These are phyloP conservation scores for Sus cebifrons DNA, from an alignment of 2,797 vertebrate species.

Conservation along the genomic window DNA sequence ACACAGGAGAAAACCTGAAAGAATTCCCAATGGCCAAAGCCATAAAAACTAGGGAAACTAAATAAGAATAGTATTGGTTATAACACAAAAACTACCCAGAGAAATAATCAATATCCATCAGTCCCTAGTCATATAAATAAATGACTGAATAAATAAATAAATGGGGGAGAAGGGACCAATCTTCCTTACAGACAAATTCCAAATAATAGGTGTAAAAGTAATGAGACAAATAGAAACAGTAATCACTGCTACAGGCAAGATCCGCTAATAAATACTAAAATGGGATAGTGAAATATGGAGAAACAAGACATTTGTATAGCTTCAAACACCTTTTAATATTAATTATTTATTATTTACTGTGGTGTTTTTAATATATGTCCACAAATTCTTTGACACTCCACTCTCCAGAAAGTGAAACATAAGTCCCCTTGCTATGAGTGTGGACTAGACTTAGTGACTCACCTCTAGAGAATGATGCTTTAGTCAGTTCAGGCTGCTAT, in stretches of 20 bases:
- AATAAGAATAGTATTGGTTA: not conserved
- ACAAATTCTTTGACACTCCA: conserved; percentile 34
- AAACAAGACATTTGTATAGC: conserved; percentile 44
- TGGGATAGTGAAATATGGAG: conserved; percentile 38
- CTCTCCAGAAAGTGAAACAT: conserved; percentile 3
- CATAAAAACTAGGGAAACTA: not conserved
- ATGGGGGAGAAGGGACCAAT: not conserved
- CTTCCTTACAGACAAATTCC: conserved; percentile 47
- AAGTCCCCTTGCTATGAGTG: not conserved
- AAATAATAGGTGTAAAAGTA: conserved; percentile 52
- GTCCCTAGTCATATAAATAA: not conserved
- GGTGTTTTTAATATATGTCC: conserved; percentile 11
- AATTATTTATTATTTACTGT: conserved; percentile 51
- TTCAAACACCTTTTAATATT: not conserved
- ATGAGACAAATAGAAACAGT: not conserved
- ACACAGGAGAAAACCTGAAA: not conserved
- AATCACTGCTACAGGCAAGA: conserved; percentile 39
- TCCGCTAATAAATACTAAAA: conserved; percentile 56
- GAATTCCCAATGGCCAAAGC: not conserved
- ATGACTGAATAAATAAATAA: not conserved
- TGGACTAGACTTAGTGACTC: not conserved
- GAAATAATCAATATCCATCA: not conserved
- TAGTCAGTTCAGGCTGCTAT: not conserved
- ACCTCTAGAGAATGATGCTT: not conserved
- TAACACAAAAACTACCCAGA: not conserved